These are phyloP conservation scores for Sericinus montela DNA, from an alignment of 2,888 invertebrate genomes.

Conservation along the genomic window DNA sequence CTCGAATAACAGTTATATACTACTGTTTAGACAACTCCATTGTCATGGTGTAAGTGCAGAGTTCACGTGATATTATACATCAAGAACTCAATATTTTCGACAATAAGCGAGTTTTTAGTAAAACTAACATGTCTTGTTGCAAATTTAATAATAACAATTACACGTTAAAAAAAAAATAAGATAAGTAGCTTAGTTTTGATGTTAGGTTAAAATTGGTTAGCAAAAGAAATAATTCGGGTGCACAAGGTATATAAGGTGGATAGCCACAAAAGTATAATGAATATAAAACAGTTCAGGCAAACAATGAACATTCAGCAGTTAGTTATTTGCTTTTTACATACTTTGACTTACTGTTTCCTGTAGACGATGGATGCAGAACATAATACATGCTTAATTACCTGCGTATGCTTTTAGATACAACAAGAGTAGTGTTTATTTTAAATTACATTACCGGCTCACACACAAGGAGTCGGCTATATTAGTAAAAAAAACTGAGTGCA, in stretches of 20 bases:
- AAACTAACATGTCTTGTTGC: neutral
- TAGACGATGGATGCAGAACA: conserved; percentile 79
- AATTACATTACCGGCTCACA: conserved; percentile 48
- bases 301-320: conserved; percentile 49
- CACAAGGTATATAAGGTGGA: conserved; percentile 51
- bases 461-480: conserved; percentile 53
- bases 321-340: conserved; percentile 59
- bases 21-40: too few relatives aligned
- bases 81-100: neutral
- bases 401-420: conserved; percentile 49
- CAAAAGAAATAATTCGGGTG: conserved; percentile 57
- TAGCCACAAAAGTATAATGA: conserved; percentile 73
- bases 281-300: conserved; percentile 61
- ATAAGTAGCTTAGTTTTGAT: conserved; percentile 11
- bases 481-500: conserved; percentile 11
- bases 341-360: conserved; percentile 89
- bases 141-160: conserved; percentile 10
- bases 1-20: too few relatives aligned
- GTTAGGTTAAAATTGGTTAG: conserved; percentile 31
- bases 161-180: conserved; percentile 8
- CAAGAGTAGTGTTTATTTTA: conserved; percentile 24
- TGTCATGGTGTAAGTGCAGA: neutral
- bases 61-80: neutral
- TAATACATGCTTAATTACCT: conserved; percentile 76
- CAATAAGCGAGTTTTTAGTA: conserved; percentile 12